Conservation (phyloP, 2,113 vertebrate species). For the Apodemus sylvaticus region DNA sequence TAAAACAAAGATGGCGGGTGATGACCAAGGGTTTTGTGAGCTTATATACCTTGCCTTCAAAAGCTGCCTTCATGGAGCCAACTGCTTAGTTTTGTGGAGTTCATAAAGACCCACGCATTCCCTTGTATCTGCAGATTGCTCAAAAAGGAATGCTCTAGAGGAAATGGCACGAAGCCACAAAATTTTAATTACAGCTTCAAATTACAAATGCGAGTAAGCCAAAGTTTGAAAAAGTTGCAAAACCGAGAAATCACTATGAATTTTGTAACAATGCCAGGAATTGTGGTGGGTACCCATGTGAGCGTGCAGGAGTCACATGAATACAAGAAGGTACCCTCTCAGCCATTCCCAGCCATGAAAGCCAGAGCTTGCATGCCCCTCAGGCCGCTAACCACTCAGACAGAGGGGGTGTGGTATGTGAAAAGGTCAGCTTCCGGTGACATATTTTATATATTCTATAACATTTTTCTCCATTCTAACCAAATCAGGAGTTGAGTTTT, state of each 20-base stretch:
- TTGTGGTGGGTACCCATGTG: not conserved
- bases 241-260: constrained; percentile 47
- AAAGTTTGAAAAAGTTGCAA: constrained; percentile 60
- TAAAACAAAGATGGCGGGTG: not conserved
- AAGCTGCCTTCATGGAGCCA: not conserved
- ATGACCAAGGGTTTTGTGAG: not conserved
- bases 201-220: constrained; percentile 59
- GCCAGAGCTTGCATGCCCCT: not conserved
- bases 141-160: constrained; percentile 36
- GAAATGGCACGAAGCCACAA: constrained; percentile 36
- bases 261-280: constrained; percentile 48
- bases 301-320: not conserved
- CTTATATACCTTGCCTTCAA: not conserved
- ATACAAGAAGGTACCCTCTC: not conserved
- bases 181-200: constrained; percentile 64
- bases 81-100: not conserved
- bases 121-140: constrained; percentile 29
- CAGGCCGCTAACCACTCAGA: not conserved
- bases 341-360: not conserved
- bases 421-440: not conserved
- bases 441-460: not conserved
- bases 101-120: not conserved
- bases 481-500: constrained; percentile 29
- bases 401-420: not conserved
- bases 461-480: constrained; percentile 19